These are phyloP conservation scores for Zosterops pallidus DNA, from an alignment of 2,113 vertebrate genomes.

Conservation along the genomic window DNA sequence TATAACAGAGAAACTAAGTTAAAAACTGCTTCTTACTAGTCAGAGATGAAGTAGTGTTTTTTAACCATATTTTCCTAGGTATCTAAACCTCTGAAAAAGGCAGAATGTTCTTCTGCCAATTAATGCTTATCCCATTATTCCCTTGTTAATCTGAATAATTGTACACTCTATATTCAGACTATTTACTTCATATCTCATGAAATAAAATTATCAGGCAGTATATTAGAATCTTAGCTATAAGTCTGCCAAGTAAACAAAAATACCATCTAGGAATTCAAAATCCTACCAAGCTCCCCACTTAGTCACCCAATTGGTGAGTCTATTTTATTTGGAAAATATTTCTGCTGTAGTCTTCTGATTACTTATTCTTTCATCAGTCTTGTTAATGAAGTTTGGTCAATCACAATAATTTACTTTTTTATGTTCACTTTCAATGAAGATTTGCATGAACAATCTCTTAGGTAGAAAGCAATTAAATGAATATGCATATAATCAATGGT, in stretches of 20 bases:
- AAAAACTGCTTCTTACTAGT: background rate
- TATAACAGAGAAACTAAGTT: background rate
- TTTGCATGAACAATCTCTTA: background rate
- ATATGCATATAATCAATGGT: background rate
- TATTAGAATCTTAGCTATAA: background rate
- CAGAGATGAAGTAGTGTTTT: background rate
- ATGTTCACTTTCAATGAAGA: background rate
- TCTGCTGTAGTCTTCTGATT: background rate
- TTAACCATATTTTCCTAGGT: background rate
- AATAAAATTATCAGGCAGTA: background rate
- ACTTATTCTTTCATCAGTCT: background rate
- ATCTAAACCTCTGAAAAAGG: background rate
- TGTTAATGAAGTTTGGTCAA: background rate
- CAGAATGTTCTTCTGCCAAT: background rate
- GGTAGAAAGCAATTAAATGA: background rate
- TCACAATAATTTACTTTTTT: background rate
- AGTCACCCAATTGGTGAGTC: background rate
- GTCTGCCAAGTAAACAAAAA: background rate
- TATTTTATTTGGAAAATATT: background rate
- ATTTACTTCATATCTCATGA: background rate
- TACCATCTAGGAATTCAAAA: background rate
- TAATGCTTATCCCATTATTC: background rate
- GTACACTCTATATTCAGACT: background rate
- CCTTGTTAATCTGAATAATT: background rate
- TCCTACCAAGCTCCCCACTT: background rate